Evolutionary conservation across 2,888 invertebrate genomes (phyloP), one percentile per base, ranked within the genome.

Genomic region (Ichneumoninae sp.): DNA sequence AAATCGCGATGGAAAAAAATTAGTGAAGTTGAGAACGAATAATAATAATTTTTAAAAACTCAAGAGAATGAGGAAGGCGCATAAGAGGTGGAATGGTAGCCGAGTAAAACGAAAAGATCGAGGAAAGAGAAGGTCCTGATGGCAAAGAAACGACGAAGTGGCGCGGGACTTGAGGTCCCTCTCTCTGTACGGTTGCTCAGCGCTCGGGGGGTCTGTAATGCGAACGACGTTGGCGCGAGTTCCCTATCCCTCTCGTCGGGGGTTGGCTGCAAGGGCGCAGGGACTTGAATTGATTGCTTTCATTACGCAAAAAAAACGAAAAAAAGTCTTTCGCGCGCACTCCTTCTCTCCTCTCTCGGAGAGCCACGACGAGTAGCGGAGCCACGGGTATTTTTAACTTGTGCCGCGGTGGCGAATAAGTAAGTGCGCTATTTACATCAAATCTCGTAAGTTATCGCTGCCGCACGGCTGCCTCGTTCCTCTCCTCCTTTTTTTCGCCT

Each of bases 201-300:
- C 47, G 71, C 76, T 68, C 44, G 19, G 30, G 22, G n/a, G 44
- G 54, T 73, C 65, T 84, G 52, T 57, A 57, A 54, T 65, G 74
- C 54, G 78, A 73, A 10, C 73, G 54, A 81, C 47, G 68, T 70
- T 75, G 33, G 70, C 68, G 40, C 74, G 77, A 74, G 52, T 47
- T 82, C 77, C 57, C 66, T n/a, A 19, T 84, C 73, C 65, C 54
- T 78, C 74, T 84, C 79, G 73, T 52, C 68, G 60, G 87, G 77
- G 82, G 83, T 85, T 81, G 80, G 87, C 85, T 85, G 88, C 75
- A 76, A 82, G 83, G 84, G 85, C 85, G 88, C 88, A 89, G 90
- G 88, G 92, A 92, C 91, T 92, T 92, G 91, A 93, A 93, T 93
- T 93, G 93, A 93, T 93, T 93, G 92, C 93, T 93, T 93, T 93